phyloP scores from a whole-genome alignment of 2,113 vertebrate species.

The Heterotis niloticus region DNA sequence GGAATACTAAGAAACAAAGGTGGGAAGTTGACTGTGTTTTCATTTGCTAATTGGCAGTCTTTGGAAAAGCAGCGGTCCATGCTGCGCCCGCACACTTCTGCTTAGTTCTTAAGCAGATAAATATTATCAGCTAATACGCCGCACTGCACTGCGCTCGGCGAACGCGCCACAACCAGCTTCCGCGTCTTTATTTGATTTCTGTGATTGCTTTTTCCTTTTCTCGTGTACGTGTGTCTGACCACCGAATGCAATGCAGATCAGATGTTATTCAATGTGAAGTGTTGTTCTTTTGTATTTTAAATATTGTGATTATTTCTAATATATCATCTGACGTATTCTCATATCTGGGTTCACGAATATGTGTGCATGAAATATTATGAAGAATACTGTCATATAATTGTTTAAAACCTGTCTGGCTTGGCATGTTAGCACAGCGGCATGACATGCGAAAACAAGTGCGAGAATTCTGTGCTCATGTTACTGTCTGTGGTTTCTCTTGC shows the following conservation, averaged over 20 bases:
- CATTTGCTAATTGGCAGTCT: slow-evolving; percentile 42
- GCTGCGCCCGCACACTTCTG: slow-evolving; percentile 11
- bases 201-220: too few relatives aligned
- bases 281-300: too few relatives aligned
- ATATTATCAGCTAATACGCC: background rate
- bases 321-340: background rate
- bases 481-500: background rate
- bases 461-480: background rate
- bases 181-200: background rate
- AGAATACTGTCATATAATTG: background rate
- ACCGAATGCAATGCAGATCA: background rate
- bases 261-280: too few relatives aligned
- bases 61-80: slow-evolving; percentile 15
- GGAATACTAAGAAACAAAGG: slow-evolving; percentile 23
- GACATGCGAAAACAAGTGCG: too few relatives aligned
- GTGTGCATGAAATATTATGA: background rate
- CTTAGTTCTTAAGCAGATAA: background rate
- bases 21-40: slow-evolving; percentile 32
- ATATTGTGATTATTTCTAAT: too few relatives aligned
- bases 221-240: background rate
- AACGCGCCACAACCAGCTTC: background rate
- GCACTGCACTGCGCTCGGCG: background rate
- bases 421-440: background rate
- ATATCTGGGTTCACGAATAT: background rate
- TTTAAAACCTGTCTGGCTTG: background rate